Evolutionary conservation across 2,113 vertebrate genomes (phyloP), one percentile per base, ranked within the genome.

Genomic region (Hemichromis elongatus): DNA sequence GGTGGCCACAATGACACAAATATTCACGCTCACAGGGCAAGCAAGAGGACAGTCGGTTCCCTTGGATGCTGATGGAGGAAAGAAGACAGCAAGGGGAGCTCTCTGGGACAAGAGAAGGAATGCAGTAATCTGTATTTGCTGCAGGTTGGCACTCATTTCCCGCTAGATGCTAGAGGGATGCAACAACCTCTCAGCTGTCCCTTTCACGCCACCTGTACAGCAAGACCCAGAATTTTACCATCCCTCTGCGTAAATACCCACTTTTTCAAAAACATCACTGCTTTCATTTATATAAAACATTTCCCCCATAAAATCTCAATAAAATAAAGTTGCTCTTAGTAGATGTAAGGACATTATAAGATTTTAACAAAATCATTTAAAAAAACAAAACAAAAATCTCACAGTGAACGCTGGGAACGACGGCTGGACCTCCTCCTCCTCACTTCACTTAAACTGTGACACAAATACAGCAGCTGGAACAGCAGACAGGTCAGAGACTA

Each of bases 291-390:
- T 94, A 94, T 93, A 93, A 93, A 95, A 93, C 86, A 81, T 89
- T 87, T 86, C 70, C 66, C 89, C 91, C 85, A 93, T 95, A 93
- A 91, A 94, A 96, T 95, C 92, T 94, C 94, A 93, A 93, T 93
- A 95, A 95, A 96, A 95, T 94, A 95, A 95, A 95, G 84, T 93
- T 90, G 87, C 90, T 93, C 90, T 94, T 91, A 93, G 87, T 86
- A 93, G 88, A 92, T 93, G 85, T 90, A 86, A 94, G 86, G 93
- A 95, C 91, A 92, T 73, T 73, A 73, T 52, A 93, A 91, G 87
- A 88, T 88, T 90, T 92, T 88, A 94, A 94, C 88, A 92, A 92
- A 91, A 86, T 88, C 40, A 21, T 63, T 37, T 5, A 63, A 21
- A 35, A 63, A n/a, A 6, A 1, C 79, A 92, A 90, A 91, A 89